These are phyloP conservation scores for Odontocolon sp. DNA, from an alignment of 2,888 invertebrate species.

Conservation along the genomic window DNA sequence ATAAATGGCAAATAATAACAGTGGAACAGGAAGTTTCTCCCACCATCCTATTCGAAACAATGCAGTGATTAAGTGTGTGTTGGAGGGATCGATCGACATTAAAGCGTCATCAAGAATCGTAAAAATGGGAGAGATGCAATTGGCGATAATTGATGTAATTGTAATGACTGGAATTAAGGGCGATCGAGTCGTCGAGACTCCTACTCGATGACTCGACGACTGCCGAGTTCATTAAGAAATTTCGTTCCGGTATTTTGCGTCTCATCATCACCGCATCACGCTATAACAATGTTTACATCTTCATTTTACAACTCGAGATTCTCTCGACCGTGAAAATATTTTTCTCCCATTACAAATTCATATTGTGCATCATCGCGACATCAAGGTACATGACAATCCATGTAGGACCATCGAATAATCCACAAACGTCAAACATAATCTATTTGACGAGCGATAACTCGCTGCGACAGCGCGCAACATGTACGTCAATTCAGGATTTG, in stretches of 20 bases:
- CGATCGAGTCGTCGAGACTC: slow-evolving; percentile 49
- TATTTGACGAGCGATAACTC: too few relatives aligned
- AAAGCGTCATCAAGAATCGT: slow-evolving; percentile 16
- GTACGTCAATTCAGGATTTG: slow-evolving; percentile 36
- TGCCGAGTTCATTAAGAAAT: too few relatives aligned
- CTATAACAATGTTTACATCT: not conserved
- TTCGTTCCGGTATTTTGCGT: slow-evolving; percentile 23
- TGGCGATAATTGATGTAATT: slow-evolving; percentile 54
- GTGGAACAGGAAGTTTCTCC: slow-evolving; percentile 23
- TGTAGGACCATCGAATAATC: too few relatives aligned
- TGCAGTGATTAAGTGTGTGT: slow-evolving; percentile 25
- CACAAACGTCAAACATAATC: too few relatives aligned
- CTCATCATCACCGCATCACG: not conserved
- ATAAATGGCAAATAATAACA: slow-evolving; percentile 28
- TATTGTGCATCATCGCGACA: not conserved
- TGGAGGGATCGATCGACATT: slow-evolving; percentile 31
- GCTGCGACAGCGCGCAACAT: too few relatives aligned
- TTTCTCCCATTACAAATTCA: not conserved
- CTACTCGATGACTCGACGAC: slow-evolving; percentile 43
- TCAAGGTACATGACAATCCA: too few relatives aligned
- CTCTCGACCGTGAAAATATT: not conserved
- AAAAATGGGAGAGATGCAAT: slow-evolving; percentile 33
- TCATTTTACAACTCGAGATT: slow-evolving; percentile 1
- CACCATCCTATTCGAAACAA: slow-evolving; percentile 28
- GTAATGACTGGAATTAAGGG: slow-evolving; percentile 46